Base-by-base conservation (phyloP, 53 echinoderm and acorn worm genomes). In the Actinopyga echinites region DNA sequence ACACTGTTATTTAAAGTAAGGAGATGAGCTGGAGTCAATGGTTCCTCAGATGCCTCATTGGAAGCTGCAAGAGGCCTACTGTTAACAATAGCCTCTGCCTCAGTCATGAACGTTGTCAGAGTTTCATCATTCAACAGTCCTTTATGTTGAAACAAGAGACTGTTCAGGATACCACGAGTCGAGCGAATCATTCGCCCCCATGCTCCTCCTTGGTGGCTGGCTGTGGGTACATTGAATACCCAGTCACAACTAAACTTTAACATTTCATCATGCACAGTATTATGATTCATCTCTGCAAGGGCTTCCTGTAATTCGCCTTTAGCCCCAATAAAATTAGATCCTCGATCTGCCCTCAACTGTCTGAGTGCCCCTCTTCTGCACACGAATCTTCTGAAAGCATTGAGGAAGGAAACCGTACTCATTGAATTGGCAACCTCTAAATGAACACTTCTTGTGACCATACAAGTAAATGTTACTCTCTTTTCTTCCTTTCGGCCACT, bases 271-370 rank as follows among this genome's bases (percentile, higher is more conserved):
- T 58, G 59, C 59, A 58, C 3, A 5, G n/a, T 58, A 25, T 25
- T 9, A 25, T 58, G 59, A 58, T 9, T 58, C 59, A 58, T 58
- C 59, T 58, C 59, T 58, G n/a, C 26, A 22, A 87, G 58, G 21
- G 83, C 71, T 3, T 30, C 62, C 15, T 71, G 52, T 36, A 87
- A 82, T 73, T 87, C 87, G 30, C 56, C 80, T 35, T 42, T 57
- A 15, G 83, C 87, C 22, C 87, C 82, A 40, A 87, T 49, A 45
- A 82, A 87, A 56, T 82, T 87, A 1, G 87, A 69, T 23, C 87
- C 87, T 45, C 65, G 57, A 65, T 93, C 93, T 1, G 90, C 86
- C 40, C 92, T 29, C 11, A 82, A 82, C 20, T 71, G 65, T 19
- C 64, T 79, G 22, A 86, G 64, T 9, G 75, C 54, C 2, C 85